Evolutionary conservation across 2,888 invertebrate genomes (phyloP), one percentile per base, ranked within the genome.

Genomic region (Biston betularia): DNA sequence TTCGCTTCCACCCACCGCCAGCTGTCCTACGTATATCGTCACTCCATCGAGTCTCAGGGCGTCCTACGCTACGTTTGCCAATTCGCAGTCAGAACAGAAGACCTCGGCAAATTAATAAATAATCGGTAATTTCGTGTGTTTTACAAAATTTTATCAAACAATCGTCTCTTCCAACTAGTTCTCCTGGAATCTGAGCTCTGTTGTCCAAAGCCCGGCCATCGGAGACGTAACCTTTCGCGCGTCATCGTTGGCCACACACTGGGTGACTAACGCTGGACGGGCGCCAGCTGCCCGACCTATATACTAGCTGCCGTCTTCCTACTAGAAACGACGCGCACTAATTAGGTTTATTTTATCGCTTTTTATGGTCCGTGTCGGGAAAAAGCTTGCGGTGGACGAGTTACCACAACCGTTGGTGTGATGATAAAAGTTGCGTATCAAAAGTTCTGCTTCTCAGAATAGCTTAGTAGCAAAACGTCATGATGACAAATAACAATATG

Each of bases 241-340:
- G 86, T 85, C 88, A 86, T 79, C 77, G 75, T 85, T 87, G 88
- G 87, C 88, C 81, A 76, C 85, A 79, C 81, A 75, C 76, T 75
- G 78, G 79, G 85, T 92, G 92, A 92, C 85, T 92, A 90, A 92
- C 79, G 71, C 80, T 93, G 93, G 93, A 90, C 76, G 12, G 9
- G 11, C 53, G 89, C 93, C 93, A 93, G 87, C 84, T 64, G 74
- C 84, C 85, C 92, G 93, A 93, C 93, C 93, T 91, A 93, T 87
- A 89, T 92, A 89, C 89, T 78, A 77, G 55, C 58, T 24, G 72
- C 78, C 77, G 84, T 86, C 92, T 91, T 91, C 91, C 90, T 89
- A 88, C 84, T 87, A 82, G 79, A 75, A 74, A 57, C 67, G 68
- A 75, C 74, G 69, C 75, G 77, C 80, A 84, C 84, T 84, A 89